Base-by-base conservation (phyloP, 2,113 vertebrate genomes). In the Myrmecobius fasciatus region DNA sequence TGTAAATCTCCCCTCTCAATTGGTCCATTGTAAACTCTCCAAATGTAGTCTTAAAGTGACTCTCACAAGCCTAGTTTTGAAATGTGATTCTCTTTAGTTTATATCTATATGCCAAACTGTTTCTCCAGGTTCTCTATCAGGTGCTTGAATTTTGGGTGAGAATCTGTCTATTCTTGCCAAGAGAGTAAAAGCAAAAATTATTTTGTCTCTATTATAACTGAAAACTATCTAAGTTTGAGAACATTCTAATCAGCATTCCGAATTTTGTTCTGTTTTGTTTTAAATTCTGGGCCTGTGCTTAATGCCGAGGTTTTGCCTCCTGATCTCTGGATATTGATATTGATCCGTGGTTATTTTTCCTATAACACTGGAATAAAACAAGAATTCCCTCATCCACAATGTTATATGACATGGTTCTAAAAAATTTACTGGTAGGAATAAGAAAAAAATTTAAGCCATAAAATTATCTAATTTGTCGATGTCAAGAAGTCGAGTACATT, bases 1-100 rank as follows among this genome's bases (percentile, higher is more conserved):
- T 83, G 67, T 83, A 83, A 83, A 83, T 83, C 36, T 83, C 67
- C n/a, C 67, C n/a, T 83, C 67, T 83, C 67, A 83, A 83, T 83
- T 43, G n/a, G 67, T 24, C 20, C 67, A 43, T 83, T 83, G 67
- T 83, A 83, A 83, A 83, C 67, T 43, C 67, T 83, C 67, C n/a
- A 83, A 83, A 83, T 83, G n/a, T 83, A 43, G 67, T 3, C 60
- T 67, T 67, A 67, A 67, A 67, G 60, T 67, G 31, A 67, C n/a
- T 83, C 67, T 43, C 67, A 83, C 67, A 83, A 43, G 36, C n/a
- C n/a, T 43, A 83, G 67, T 20, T 83, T 43, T 83, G 36, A 83
- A 83, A 83, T 83, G 67, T 43, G 43, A 83, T 83, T 83, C 67
- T 83, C n/a, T 43, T 83, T 43, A 83, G 20, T 83, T 75, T 75